Base-by-base conservation (phyloP, 2,888 invertebrate genomes). In the Villa cingulata region DNA sequence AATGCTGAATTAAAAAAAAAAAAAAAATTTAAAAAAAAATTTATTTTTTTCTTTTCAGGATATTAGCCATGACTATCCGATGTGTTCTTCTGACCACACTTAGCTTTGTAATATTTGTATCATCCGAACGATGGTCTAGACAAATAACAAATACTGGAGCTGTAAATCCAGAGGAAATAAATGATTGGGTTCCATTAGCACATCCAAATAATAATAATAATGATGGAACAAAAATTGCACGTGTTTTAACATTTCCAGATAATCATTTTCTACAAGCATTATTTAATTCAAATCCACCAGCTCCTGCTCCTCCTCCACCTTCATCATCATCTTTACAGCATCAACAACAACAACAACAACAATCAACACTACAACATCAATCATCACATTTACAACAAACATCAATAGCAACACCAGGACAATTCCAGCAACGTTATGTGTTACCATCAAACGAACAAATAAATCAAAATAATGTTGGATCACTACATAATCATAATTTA, bases 141-240 rank as follows among this genome's bases (percentile, higher is more conserved):
- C 69, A 70, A 52, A 50, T 70, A 49, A 60, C 52, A 62, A 42
- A 54, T 58, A 10, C 58, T 57, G n/a, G 60, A 55, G 5, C 48
- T 58, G 38, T 38, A 14, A 65, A 66, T 51, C 61, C 62, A 18
- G 67, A 62, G 51, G 45, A 36, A 29, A 37, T 40, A 37, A 51
- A 50, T 39, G 77, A 77, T 48, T 78, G 77, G 77, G 70, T 77
- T 47, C 77, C 77, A 15, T 61, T 77, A 16, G 58, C 64, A 12
- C 62, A 68, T 0, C 63, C 67, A 20, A 62, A 66, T 1, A 57
- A 63, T 14, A 62, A 65, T 41, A 43, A 56, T 14, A 65, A 65
- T 43, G 65, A 68, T 57, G 62, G 65, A 46, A 57, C 60, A 37
- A 63, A 56, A 36, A 65, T 60, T 55, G 67, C 56, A 41, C 70